These are phyloP conservation scores for Lepidocyrtoides sp. DNA, from an alignment of 2,888 invertebrate species.

Conservation along the genomic window DNA sequence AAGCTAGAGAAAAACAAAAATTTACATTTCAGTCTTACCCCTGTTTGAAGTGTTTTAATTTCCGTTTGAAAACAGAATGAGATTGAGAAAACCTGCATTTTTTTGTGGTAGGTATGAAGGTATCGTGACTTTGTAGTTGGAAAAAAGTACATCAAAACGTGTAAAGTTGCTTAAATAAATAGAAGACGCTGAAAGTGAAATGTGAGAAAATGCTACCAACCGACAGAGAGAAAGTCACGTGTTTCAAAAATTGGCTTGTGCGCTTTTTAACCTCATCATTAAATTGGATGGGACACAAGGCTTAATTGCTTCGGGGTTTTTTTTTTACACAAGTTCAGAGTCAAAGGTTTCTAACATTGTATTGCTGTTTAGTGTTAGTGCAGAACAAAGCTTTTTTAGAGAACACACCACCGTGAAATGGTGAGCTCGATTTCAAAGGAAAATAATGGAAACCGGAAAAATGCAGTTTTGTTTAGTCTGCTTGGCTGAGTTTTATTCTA, in stretches of 20 bases:
- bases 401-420: not conserved
- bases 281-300: not conserved
- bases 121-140: not conserved
- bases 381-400: not conserved
- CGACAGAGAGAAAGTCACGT: not conserved
- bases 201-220: too few species aligned
- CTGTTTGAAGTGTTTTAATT: not conserved
- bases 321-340: not conserved
- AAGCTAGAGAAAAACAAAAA: not conserved
- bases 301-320: slow-evolving; percentile 12
- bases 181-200: not conserved
- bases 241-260: not conserved
- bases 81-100: not conserved
- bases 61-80: not conserved
- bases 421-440: not conserved
- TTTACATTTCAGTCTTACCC: not conserved
- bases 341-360: not conserved
- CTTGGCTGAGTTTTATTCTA: too few species aligned
- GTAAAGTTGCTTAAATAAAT: not conserved
- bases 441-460: slow-evolving; percentile 30
- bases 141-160: not conserved
- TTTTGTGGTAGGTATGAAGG: not conserved
- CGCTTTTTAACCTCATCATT: not conserved
- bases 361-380: not conserved
- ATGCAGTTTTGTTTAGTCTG: not conserved